Evolutionary conservation across 2,113 vertebrate species (phyloP), one percentile per base, ranked within the genome.

Genomic region (Pteruthius melanotis): DNA sequence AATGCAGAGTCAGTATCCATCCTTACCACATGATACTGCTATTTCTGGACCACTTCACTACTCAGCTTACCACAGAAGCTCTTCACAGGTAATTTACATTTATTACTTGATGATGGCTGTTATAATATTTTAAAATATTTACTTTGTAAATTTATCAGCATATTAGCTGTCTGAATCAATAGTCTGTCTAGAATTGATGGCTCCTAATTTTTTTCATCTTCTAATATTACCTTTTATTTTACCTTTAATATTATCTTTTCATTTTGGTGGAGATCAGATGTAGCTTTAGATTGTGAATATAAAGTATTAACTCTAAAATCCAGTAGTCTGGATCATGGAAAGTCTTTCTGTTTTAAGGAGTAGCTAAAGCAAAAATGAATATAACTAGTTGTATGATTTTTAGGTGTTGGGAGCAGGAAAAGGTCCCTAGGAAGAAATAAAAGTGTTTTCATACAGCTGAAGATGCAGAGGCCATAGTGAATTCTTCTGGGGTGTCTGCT

Each of bases 1-100:
- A 47, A 99, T 99, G 96, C 99, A 99, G 98, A 99, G 98, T 96
- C 99, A 99, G 96, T 99, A 99, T 94, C 98, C 99, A 13, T 98
- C 98, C 96, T 98, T 99, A 83, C 97, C 98, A 66, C 99, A 99
- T 1, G 99, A 99, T 68, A 95, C 99, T 12, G 97, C 98, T 57
- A 98, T 99, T 96, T 98, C 99, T 24, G 98, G 98, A 53, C 99
- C 99, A 7, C 98, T 99, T 89, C 99, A 99, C 97, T 99, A 99
- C 91, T 98, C 99, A 28, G 96, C 99, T 54, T 99, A 99, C 96
- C 99, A 99, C 97, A 98, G 99, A 97, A 98, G 98, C 72, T 98
- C 99, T 83, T 98, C 99, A 64, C 99, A 99, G 99, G 99, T 99
- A 96, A 98, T 98, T 93, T 68, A 37, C 9, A 68, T 85, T 81